phyloP scores from a whole-genome alignment of 1,140 invertebrate genomes.

The Drosophila takahashii region DNA sequence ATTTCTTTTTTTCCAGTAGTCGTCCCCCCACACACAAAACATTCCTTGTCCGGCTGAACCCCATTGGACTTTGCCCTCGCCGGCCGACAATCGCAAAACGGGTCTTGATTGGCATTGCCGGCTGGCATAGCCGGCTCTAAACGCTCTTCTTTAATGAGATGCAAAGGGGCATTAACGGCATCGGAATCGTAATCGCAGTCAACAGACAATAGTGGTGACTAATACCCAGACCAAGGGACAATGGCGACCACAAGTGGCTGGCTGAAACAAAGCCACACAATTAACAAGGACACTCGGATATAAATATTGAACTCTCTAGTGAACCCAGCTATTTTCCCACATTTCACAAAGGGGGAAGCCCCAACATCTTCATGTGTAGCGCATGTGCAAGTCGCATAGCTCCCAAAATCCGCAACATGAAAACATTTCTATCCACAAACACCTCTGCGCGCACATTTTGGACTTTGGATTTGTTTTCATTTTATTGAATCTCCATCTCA shows the following conservation, averaged over 20 bases:
- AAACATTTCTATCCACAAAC: constrained; percentile 20
- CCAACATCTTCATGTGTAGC: constrained; percentile 33
- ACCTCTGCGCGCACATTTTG: constrained; percentile 55
- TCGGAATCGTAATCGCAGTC: constrained; percentile 11
- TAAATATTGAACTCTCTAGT: constrained; percentile 23
- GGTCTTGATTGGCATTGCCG: constrained; percentile 71
- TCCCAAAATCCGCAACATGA: constrained; percentile 30
- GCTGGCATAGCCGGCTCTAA: constrained; percentile 36
- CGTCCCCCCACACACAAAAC: constrained; percentile 12
- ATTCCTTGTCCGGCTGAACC: constrained; percentile 35
- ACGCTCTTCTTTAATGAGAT: constrained; percentile 64
- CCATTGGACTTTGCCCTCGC: constrained; percentile 67
- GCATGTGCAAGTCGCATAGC: constrained; percentile 43
- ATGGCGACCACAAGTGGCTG: constrained; percentile 14
- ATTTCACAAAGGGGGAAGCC: constrained; percentile 5
- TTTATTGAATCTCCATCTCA: constrained; percentile 16
- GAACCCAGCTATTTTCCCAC: too few species aligned
- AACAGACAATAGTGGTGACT: constrained; percentile 15
- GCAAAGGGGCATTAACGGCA: constrained; percentile 17
- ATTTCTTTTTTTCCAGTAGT: constrained; percentile 40
- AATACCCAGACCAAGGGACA: constrained; percentile 28
- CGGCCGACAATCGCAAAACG: constrained; percentile 56
- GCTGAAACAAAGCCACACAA: constrained; percentile 38
- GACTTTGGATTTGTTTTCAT: constrained; percentile 81
- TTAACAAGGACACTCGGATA: constrained; percentile 17